Evolutionary conservation across 1,140 invertebrate species (phyloP).

Genomic region (Pemphigus obesinymphae): DNA sequence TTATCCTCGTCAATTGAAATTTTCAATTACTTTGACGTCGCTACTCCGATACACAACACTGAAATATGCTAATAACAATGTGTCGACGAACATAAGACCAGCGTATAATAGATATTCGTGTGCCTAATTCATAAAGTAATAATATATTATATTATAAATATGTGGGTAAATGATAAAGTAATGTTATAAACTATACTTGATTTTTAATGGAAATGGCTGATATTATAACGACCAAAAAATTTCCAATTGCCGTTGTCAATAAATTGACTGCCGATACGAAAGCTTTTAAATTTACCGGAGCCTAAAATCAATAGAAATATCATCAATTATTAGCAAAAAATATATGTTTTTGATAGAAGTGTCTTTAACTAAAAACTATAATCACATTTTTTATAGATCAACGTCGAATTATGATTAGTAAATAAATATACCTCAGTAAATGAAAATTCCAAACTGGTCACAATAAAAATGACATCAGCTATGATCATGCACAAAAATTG

Average conservation of each 20-base stretch:
- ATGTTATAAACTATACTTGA: slow-evolving; percentile 49
- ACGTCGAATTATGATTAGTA: too few species aligned
- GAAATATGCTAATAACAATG: slow-evolving; percentile 74
- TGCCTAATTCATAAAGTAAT: slow-evolving; percentile 58
- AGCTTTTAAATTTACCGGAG: slow-evolving; percentile 58
- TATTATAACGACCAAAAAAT: slow-evolving; percentile 53
- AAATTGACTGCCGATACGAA: slow-evolving; percentile 53
- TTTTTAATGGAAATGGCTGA: slow-evolving; percentile 55
- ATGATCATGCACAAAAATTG: slow-evolving; percentile 62
- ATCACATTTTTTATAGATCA: too few species aligned
- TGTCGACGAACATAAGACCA: slow-evolving; percentile 74
- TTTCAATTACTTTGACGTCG: not conserved
- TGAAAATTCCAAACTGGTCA: slow-evolving; percentile 64
- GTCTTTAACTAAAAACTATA: too few species aligned
- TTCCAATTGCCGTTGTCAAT: slow-evolving; percentile 53
- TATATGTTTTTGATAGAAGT: too few species aligned
- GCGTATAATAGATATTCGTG: slow-evolving; percentile 86
- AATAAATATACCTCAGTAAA: slow-evolving; percentile 58
- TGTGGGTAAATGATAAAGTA: slow-evolving; percentile 46
- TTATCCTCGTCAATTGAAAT: not conserved
- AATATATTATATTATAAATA: not conserved
- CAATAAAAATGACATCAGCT: slow-evolving; percentile 62
- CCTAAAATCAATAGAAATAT: slow-evolving; percentile 49
- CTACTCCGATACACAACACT: slow-evolving; percentile 58
- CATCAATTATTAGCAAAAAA: not conserved